Evolutionary conservation across 2,797 vertebrate species (phyloP).

Genomic region (Salmo trutta): DNA sequence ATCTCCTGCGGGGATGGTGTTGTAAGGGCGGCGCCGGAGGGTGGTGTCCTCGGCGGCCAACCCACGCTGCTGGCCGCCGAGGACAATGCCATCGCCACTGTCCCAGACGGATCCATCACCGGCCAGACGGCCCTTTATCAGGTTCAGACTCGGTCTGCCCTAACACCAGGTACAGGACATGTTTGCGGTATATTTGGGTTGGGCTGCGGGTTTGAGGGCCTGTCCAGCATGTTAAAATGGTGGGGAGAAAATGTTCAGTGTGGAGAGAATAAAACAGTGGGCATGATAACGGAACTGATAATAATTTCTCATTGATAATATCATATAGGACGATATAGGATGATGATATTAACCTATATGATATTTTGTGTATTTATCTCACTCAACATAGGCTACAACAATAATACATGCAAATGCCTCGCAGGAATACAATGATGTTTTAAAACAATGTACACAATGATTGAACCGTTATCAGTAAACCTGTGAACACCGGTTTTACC

Average conservation of each 20-base stretch:
- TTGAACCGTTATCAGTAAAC: background rate
- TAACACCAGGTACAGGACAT: constrained; percentile 57
- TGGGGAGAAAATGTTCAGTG: background rate
- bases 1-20: constrained; percentile 59
- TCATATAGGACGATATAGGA: background rate
- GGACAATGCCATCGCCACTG: constrained; percentile 60
- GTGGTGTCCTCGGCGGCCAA: constrained; percentile 56
- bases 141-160: constrained; percentile 20
- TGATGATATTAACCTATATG: background rate
- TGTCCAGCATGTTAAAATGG: background rate
- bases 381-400: background rate
- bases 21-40: constrained; percentile 60
- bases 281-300: background rate
- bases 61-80: constrained; percentile 42
- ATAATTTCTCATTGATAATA: background rate
- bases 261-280: too few relatives aligned
- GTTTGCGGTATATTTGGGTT: background rate
- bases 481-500: background rate
- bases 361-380: background rate
- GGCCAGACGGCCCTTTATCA: constrained; percentile 23
- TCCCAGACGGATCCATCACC: constrained; percentile 28
- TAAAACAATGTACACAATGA: background rate
- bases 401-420: background rate
- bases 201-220: background rate
- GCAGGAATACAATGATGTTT: background rate